Base-by-base conservation (phyloP, 2,888 invertebrate species). In the Xanthorhoe designata region DNA sequence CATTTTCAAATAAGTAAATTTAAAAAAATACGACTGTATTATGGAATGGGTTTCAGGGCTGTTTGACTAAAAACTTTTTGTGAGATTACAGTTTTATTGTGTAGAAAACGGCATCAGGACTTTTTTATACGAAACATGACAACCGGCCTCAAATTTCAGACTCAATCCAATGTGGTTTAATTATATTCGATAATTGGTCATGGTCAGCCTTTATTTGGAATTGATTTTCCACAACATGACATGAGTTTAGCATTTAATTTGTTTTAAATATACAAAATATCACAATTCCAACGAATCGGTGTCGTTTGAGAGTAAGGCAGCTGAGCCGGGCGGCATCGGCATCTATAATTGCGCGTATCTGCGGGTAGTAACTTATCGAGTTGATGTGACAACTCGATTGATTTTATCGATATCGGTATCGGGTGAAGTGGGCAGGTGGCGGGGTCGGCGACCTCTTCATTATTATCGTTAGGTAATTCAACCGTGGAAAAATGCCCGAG, bases 391-490 rank as follows among this genome's bases (percentile, higher is more conserved):
- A 73, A 71, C 62, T 64, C 74, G 71, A 71, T 70, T 70, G 73
- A 74, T 74, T 72, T 68, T 74, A 72, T 72, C 69, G 76, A 75
- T 76, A 73, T 70, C 56, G 71, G 70, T 73, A 72, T 66, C 62
- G 68, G 63, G 62, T 55, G 51, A 65, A 51, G 64, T 57, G 61
- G 60, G 70, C 74, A 75, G 74, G 72, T 73, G 69, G 62, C 49
- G 29, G 69, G 66, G 67, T 71, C 57, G 61, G 45, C 64, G 62
- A 64, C 63, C 64, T 55, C 68, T 57, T 66, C 61, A 61, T 72
- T 73, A 68, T 71, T 73, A 79, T 73, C 71, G 75, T 77, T 77
- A 76, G 73, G 76, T 77, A 77, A 78, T 76, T 76, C 75, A 73
- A 77, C 73, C 74, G 73, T 60, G 61, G 66, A 74, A 74, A 75